Percentiles rank a stretch among this genome's conserved stretches.
Evolutionary conservation across 2,797 vertebrate genomes (phyloP).

Genomic region (Leptatherina wallacei): DNA sequence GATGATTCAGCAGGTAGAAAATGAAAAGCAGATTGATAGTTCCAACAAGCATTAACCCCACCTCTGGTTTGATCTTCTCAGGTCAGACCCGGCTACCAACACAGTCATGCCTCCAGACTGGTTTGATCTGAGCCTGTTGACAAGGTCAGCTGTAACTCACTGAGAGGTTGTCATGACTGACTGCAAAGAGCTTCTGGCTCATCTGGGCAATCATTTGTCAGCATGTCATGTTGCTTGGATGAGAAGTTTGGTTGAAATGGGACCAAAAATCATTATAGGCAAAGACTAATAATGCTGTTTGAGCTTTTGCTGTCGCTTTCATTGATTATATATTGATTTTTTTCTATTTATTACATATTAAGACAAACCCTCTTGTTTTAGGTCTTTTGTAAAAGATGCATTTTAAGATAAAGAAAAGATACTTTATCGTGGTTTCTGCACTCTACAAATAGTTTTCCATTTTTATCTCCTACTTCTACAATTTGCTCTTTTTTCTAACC

Average conservation of each 20-base stretch:
- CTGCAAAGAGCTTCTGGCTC: slow-evolving; percentile 59
- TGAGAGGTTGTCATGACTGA: slow-evolving; percentile 67
- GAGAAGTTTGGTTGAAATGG: slow-evolving; percentile 34
- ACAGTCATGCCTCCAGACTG: slow-evolving; percentile 33
- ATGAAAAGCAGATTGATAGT: slow-evolving; percentile 75
- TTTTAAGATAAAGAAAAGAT: no score
- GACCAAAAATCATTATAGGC: slow-evolving; percentile 14
- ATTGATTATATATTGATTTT: slow-evolving; percentile 3
- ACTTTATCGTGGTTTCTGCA: no score
- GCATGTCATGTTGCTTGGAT: slow-evolving; percentile 46
- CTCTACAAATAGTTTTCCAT: not conserved
- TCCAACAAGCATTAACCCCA: slow-evolving; percentile 66
- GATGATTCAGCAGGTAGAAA: slow-evolving; percentile 70
- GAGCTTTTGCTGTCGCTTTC: not conserved
- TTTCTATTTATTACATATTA: not conserved
- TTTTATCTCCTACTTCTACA: slow-evolving; percentile 13
- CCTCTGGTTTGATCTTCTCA: slow-evolving; percentile 59
- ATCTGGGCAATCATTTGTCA: slow-evolving; percentile 70
- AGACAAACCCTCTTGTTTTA: not conserved
- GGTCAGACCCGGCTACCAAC: slow-evolving; percentile 69
- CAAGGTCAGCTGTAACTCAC: slow-evolving; percentile 72
- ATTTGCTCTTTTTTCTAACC: slow-evolving; percentile 23
- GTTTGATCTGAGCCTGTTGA: slow-evolving; percentile 64
- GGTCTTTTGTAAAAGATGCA: not conserved
- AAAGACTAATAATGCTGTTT: slow-evolving; percentile 17